Evolutionary conservation across 2,888 invertebrate species (phyloP).

Genomic region (Fabriciana adippe): DNA sequence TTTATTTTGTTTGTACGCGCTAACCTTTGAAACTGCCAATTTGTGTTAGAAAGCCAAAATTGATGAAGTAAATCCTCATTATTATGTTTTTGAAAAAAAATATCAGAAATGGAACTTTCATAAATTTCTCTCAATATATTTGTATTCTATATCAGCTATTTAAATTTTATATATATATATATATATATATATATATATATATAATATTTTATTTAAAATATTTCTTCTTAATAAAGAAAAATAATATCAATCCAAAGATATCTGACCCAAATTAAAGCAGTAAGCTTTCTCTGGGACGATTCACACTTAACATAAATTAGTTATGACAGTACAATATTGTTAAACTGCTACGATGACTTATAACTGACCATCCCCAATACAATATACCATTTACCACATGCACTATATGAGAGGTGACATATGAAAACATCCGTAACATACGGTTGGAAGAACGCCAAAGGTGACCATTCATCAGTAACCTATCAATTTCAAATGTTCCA

Average conservation of each 20-base stretch:
- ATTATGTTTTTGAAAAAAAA: too few relatives aligned
- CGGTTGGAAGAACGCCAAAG: constrained; percentile 37
- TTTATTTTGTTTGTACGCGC: too few relatives aligned
- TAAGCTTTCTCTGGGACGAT: background rate
- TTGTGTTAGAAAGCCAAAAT: too few relatives aligned
- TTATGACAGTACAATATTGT: constrained; percentile 15
- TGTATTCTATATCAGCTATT: too few relatives aligned
- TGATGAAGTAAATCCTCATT: too few relatives aligned
- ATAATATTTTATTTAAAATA: too few relatives aligned
- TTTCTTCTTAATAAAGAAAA: too few relatives aligned
- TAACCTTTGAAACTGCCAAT: too few relatives aligned
- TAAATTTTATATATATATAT: too few relatives aligned
- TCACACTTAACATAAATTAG: constrained; percentile 19
- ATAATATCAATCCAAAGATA: background rate
- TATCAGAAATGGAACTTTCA: too few relatives aligned
- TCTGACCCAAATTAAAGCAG: background rate
- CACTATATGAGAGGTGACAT: constrained; percentile 31
- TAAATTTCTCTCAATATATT: too few relatives aligned
- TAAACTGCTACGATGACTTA: constrained; percentile 16
- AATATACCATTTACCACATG: constrained; percentile 27
- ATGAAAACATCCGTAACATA: constrained; percentile 40
- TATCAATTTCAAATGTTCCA: constrained; percentile 24
- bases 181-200: too few relatives aligned
- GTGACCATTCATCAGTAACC: constrained; percentile 38
- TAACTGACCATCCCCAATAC: constrained; percentile 1